Base-by-base conservation (phyloP, 2,888 invertebrate species). In the Cheilosia pagana region DNA sequence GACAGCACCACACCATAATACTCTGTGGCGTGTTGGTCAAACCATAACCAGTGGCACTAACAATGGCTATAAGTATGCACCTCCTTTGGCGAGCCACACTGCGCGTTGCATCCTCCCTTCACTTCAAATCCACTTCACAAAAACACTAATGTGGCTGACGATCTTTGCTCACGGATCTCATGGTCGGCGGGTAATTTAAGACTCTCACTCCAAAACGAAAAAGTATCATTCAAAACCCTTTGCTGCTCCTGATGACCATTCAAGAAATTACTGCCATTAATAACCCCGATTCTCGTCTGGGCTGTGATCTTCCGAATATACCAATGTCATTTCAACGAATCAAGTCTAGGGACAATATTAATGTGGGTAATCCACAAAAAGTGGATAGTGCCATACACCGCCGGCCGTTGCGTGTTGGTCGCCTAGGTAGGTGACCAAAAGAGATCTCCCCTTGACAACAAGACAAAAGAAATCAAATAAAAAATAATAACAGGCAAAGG, bases 221-320 rank as follows among this genome's bases (percentile, higher is more conserved):
- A 75, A 74, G 65, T 43, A 75, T 65, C 70, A 81, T 76, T 67
- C 60, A 62, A 85, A 75, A 71, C 76, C 81, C 76, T 81, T 86
- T 50, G 63, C 67, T 86, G 86, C 76, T 76, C 72, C 76, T 86
- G 86, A 86, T 76, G 86, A 86, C 86, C 86, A 86, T 86, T 86
- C 76, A 86, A 81, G 81, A 86, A 86, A 86, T 86, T 55, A 72
- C 81, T 67, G 67, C 72, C 86, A 86, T 86, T 86, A 86, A 86
- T 86, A 81, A 81, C 39, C 45, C 19, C 12, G 81, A 76, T 25
- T 65, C 70, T 60, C 45, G 39, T 79, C 52, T 71, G 50, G 43
- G 39, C 60, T 67, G 76, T 77, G 77, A 77, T 77, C 76, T 81
- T 81, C 68, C 76, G 76, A 76, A 86, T 76, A 86, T 76, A 76